These are phyloP conservation scores for Eupleurogrammus muticus DNA, from an alignment of 2,797 vertebrate genomes.

Conservation along the genomic window DNA sequence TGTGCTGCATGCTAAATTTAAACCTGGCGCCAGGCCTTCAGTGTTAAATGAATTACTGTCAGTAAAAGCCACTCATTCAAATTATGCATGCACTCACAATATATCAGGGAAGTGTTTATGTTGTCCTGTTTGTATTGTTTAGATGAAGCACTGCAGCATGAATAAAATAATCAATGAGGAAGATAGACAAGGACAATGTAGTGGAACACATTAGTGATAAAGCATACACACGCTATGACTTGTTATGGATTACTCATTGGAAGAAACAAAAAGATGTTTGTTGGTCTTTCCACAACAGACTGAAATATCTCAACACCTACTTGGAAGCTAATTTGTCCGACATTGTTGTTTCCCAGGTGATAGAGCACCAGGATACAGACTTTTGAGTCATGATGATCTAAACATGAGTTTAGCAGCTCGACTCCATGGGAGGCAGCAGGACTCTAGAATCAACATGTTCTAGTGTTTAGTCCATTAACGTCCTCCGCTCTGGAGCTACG, in stretches of 20 bases:
- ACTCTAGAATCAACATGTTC: too few species aligned
- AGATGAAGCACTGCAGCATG: not conserved
- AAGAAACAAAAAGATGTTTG: not conserved
- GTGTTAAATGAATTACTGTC: conserved; percentile 45
- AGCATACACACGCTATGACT: not conserved
- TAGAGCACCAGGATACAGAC: not conserved
- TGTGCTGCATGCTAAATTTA: conserved; percentile 49
- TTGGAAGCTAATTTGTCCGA: not conserved
- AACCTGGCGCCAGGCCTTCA: conserved; percentile 43
- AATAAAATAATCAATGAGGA: not conserved
- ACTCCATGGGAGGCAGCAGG: too few species aligned
- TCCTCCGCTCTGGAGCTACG: too few species aligned
- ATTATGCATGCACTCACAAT: conserved; percentile 39
- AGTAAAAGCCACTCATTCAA: conserved; percentile 53
- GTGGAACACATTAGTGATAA: conserved; percentile 3
- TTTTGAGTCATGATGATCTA: too few species aligned
- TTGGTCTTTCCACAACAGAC: not conserved
- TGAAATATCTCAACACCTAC: conserved; percentile 4
- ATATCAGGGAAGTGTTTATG: conserved; percentile 29
- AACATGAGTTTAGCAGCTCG: not conserved
- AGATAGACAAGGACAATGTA: not conserved
- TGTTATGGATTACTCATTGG: conserved; percentile 1
- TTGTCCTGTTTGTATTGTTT: conserved; percentile 12
- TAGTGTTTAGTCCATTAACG: too few species aligned
- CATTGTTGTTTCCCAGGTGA: not conserved